phyloP scores from a whole-genome alignment of 37 sponge, comb jelly and placozoan genomes.

The Hexactinellida sp. region DNA sequence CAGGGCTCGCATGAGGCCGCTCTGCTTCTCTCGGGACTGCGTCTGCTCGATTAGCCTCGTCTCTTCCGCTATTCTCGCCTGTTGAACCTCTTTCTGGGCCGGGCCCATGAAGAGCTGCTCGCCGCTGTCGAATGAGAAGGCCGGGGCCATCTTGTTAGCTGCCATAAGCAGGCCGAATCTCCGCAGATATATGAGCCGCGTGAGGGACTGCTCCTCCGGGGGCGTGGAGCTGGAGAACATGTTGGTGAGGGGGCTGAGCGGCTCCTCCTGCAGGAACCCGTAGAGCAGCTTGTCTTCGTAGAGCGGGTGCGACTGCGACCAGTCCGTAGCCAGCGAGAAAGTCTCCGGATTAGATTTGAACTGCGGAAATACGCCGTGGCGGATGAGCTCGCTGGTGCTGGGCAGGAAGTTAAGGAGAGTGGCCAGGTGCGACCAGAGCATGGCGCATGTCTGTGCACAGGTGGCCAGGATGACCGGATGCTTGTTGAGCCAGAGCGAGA shows the following conservation, averaged over 20 bases:
- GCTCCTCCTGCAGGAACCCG: not conserved
- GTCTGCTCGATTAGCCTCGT: slow-evolving; percentile 27
- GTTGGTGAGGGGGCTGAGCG: not conserved
- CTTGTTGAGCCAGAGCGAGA: slow-evolving; percentile 55
- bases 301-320: slow-evolving; percentile 17
- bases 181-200: slow-evolving; percentile 35
- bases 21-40: slow-evolving; percentile 36
- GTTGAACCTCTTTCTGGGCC: slow-evolving; percentile 33
- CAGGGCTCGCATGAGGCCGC: slow-evolving; percentile 72
- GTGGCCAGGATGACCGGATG: slow-evolving; percentile 58
- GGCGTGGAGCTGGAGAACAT: not conserved
- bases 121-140: slow-evolving; percentile 34
- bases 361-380: slow-evolving; percentile 16
- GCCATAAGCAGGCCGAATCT: slow-evolving; percentile 65
- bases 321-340: not conserved
- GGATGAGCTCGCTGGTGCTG: not conserved
- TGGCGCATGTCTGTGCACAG: slow-evolving; percentile 43
- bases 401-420: slow-evolving; percentile 69
- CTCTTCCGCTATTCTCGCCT: slow-evolving; percentile 20
- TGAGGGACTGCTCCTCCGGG: slow-evolving; percentile 24
- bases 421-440: slow-evolving; percentile 69
- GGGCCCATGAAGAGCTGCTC: slow-evolving; percentile 44
- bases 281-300: slow-evolving; percentile 3
- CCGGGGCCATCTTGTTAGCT: slow-evolving; percentile 40
- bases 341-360: not conserved